phyloP scores from a whole-genome alignment of 1,140 invertebrate species.

The Spodoptera litura region DNA sequence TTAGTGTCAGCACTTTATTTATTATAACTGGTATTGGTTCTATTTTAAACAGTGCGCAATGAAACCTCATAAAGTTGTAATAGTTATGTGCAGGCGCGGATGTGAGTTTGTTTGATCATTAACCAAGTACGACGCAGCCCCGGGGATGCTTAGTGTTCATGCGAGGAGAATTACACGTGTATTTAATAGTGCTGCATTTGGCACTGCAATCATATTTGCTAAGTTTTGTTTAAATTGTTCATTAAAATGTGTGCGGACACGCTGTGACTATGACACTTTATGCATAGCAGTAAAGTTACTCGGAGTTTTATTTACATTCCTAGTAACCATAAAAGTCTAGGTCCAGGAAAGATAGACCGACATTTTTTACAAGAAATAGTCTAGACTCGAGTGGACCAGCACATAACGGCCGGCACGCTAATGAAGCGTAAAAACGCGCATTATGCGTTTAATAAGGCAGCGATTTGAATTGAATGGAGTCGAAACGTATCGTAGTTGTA shows the following conservation, averaged over 20 bases:
- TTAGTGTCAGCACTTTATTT: constrained; percentile 13
- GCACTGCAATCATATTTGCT: neutral
- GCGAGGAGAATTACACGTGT: no score
- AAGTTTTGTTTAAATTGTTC: neutral
- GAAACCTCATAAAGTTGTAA: constrained; percentile 35
- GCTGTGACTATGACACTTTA: neutral
- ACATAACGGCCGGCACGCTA: constrained; percentile 25
- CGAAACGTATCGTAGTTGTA: constrained; percentile 41
- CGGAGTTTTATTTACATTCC: neutral
- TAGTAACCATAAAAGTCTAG: constrained; percentile 22
- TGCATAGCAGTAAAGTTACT: neutral
- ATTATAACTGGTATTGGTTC: constrained; percentile 44
- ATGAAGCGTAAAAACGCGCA: constrained; percentile 44
- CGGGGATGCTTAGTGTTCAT: neutral
- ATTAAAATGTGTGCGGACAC: neutral
- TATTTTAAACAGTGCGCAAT: constrained; percentile 48
- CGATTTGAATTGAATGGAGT: constrained; percentile 48
- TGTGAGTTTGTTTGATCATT: constrained; percentile 24
- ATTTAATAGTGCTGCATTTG: neutral
- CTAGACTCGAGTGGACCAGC: constrained; percentile 6
- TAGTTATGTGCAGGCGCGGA: constrained; percentile 25
- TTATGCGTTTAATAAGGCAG: constrained; percentile 42
- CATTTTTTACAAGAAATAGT: constrained; percentile 10
- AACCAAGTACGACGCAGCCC: neutral
- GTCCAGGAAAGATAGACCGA: constrained; percentile 15